Percentiles rank a stretch among this genome's conserved stretches.
Evolutionary conservation across 2,888 invertebrate species (phyloP).

Genomic region (Xanthia togata): DNA sequence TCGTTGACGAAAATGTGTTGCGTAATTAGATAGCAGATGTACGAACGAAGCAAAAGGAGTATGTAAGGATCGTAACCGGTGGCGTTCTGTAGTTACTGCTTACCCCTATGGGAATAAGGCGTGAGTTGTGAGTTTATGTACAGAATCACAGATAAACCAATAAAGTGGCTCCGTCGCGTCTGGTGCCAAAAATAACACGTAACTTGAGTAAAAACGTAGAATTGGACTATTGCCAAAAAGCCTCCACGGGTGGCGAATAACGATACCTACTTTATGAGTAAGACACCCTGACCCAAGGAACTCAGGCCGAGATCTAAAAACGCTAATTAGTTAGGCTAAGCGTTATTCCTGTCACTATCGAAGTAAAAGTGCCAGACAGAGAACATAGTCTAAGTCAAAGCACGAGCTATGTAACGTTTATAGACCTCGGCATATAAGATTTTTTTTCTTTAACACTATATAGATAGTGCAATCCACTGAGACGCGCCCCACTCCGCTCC

Average conservation of each 20-base stretch:
- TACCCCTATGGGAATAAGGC: too few species aligned
- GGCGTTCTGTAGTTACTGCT: too few species aligned
- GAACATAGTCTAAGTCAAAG: not conserved
- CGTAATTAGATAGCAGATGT: too few species aligned
- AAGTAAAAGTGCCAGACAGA: not conserved
- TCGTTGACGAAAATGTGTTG: too few species aligned
- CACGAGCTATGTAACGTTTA: not conserved
- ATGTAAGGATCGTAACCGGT: too few species aligned
- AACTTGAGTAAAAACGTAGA: not conserved
- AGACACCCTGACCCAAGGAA: not conserved
- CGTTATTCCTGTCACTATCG: not conserved
- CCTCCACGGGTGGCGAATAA: not conserved
- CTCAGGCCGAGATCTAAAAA: not conserved
- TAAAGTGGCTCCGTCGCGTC: conserved; percentile 10
- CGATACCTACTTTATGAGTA: not conserved
- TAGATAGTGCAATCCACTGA: too few species aligned
- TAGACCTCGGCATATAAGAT: not conserved
- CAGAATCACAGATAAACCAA: not conserved
- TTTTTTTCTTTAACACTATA: too few species aligned
- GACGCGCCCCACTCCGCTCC: too few species aligned
- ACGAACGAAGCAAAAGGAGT: too few species aligned
- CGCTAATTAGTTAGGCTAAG: not conserved
- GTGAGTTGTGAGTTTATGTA: too few species aligned
- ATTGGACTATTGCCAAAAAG: conserved; percentile 24
- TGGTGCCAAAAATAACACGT: not conserved